phyloP scores from a whole-genome alignment of 2,888 invertebrate species.

The Stegophylla sp. region DNA sequence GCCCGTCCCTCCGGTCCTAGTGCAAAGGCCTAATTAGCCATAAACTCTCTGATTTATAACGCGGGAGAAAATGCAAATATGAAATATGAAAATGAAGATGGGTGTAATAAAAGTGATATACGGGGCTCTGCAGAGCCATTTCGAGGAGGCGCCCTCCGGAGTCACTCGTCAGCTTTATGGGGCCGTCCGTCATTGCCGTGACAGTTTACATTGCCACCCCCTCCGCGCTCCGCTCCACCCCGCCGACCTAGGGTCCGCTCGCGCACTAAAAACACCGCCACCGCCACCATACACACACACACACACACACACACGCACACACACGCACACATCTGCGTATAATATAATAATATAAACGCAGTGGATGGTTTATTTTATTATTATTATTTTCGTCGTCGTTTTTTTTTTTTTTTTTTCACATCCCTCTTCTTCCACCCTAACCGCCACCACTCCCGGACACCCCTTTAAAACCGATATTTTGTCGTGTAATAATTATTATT shows the following conservation, averaged over 20 bases:
- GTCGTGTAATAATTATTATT: constrained; percentile 57
- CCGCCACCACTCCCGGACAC: background rate
- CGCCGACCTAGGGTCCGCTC: constrained; percentile 40
- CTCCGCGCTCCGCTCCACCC: constrained; percentile 8
- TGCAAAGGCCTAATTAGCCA: constrained; percentile 70
- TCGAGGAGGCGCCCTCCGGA: constrained; percentile 72
- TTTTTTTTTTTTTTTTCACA: constrained; percentile 1
- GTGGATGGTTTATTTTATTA: constrained; percentile 39
- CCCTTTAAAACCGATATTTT: constrained; percentile 56
- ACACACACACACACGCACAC: background rate
- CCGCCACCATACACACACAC: background rate
- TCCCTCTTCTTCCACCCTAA: constrained; percentile 4
- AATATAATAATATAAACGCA: constrained; percentile 22
- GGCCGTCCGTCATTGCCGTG: constrained; percentile 75
- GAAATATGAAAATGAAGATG: constrained; percentile 73
- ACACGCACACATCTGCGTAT: background rate
- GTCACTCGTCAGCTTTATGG: constrained; percentile 78
- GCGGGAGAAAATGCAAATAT: constrained; percentile 67
- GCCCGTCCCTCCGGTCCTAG: constrained; percentile 59
- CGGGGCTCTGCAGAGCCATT: constrained; percentile 79
- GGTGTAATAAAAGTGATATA: constrained; percentile 82
- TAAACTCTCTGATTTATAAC: constrained; percentile 73
- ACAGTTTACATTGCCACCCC: constrained; percentile 70
- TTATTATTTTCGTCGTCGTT: constrained; percentile 48
- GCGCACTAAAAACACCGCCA: constrained; percentile 39